A percentile compares a stretch with the other conserved stretches of the same genome.
Conservation (phyloP, 2,113 vertebrate species). For the Chlamydotis undulata region DNA sequence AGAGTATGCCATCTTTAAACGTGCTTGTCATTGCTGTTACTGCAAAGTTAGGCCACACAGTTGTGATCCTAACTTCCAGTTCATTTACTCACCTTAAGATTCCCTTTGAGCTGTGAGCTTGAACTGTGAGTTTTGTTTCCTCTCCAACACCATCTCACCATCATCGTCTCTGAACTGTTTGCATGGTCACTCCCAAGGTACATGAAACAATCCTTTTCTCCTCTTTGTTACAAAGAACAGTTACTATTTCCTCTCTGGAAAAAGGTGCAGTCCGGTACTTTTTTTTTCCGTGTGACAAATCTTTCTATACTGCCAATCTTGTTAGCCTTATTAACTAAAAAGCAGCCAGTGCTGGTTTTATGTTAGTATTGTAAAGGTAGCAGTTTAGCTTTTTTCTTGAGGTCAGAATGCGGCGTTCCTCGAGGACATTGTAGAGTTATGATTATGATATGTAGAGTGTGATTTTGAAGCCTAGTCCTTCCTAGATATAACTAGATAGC, state of each 20-base stretch:
- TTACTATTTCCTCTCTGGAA: neutral
- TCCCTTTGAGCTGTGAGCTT: neutral
- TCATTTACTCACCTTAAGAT: neutral
- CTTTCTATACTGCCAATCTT: neutral
- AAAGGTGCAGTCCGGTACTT: neutral
- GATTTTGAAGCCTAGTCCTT: neutral
- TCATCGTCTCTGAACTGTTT: neutral
- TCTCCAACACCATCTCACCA: neutral
- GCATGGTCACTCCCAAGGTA: neutral
- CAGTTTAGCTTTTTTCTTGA: neutral
- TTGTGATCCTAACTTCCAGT: neutral
- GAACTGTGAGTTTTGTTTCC: neutral
- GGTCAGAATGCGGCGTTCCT: neutral
- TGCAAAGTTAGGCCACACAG: neutral
- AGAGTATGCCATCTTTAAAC: neutral
- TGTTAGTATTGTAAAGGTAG: neutral
- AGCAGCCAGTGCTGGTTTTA: neutral
- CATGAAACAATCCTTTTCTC: neutral
- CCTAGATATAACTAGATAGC: neutral
- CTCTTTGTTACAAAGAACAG: neutral
- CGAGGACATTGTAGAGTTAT: fast-evolving
- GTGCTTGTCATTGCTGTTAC: neutral
- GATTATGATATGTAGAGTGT: too few species aligned
- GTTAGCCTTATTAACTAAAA: neutral
- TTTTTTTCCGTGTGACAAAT: neutral